Percentiles rank a stretch among this genome's conserved stretches.
Evolutionary conservation across 2,113 vertebrate genomes (phyloP).

Genomic region (Lagopus muta): DNA sequence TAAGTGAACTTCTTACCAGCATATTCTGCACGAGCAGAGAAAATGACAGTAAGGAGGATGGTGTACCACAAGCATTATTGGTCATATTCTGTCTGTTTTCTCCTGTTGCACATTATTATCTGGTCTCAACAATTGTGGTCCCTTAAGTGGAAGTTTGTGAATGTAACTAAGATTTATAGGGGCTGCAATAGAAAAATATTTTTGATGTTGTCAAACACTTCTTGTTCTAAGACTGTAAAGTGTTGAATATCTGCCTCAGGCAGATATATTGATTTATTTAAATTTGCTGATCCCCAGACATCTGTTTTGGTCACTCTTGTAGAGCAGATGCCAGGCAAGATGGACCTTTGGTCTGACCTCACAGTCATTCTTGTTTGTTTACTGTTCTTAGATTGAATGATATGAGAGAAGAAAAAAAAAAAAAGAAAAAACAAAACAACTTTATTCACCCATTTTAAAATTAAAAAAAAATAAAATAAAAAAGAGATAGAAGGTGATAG

Average conservation of each 20-base stretch:
- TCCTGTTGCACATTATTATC: not conserved
- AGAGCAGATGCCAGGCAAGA: conserved; percentile 23
- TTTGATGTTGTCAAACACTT: conserved; percentile 57
- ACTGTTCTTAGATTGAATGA: not conserved
- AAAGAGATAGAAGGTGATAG: fast-evolving
- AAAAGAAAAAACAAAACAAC: not conserved
- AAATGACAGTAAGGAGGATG: not conserved
- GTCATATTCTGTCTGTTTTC: not conserved
- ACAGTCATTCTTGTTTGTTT: conserved; percentile 35
- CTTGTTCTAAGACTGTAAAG: conserved; percentile 41
- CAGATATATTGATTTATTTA: conserved; percentile 56
- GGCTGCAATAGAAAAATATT: conserved; percentile 41
- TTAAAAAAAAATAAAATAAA: not conserved
- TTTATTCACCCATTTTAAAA: not conserved
- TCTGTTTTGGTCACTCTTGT: conserved; percentile 55
- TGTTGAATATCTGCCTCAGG: conserved; percentile 51
- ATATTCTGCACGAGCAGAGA: not conserved
- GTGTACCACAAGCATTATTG: not conserved
- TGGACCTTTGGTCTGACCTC: not conserved
- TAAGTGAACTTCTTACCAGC: not conserved
- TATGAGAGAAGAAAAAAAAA: not conserved
- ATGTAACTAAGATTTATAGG: conserved; percentile 29
- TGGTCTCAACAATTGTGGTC: not conserved
- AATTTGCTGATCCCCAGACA: conserved; percentile 24
- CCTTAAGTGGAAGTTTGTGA: conserved; percentile 20